Percentiles rank a stretch among this genome's conserved stretches.
Evolutionary conservation across 2,888 invertebrate genomes (phyloP).

Genomic region (Sinohyriopsis cumingii): DNA sequence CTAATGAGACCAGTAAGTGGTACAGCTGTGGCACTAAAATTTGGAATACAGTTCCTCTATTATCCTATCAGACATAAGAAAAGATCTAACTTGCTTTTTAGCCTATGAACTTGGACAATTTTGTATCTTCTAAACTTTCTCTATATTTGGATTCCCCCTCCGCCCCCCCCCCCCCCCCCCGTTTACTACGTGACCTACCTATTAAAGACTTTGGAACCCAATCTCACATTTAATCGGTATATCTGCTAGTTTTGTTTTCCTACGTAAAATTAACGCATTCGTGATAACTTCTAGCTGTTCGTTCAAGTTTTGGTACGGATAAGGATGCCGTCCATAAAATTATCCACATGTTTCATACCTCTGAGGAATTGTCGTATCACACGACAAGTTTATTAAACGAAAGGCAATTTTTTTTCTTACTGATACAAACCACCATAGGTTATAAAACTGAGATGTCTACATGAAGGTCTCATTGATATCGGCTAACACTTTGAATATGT

Average conservation of each 20-base stretch:
- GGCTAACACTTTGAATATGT: too few species aligned
- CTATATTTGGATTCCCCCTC: too few species aligned
- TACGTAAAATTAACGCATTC: neutral
- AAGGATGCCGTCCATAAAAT: slow-evolving; percentile 11
- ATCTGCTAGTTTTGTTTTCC: slow-evolving; percentile 6
- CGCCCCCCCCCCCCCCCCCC: too few species aligned
- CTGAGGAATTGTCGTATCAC: slow-evolving; percentile 4
- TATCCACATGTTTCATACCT: slow-evolving; percentile 5
- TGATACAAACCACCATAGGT: too few species aligned
- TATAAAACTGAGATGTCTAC: too few species aligned
- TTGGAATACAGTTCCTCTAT: slow-evolving; percentile 18
- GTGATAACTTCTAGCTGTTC: slow-evolving; percentile 2
- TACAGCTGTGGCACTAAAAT: slow-evolving; percentile 16
- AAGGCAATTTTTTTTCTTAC: neutral
- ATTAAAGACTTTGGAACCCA: slow-evolving; percentile 1
- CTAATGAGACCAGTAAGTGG: slow-evolving; percentile 20
- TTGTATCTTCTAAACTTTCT: slow-evolving; percentile 5
- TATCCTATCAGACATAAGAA: slow-evolving; percentile 17
- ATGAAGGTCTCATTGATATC: too few species aligned
- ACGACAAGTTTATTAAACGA: neutral
- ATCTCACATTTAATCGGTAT: slow-evolving; percentile 15
- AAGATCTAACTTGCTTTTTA: slow-evolving; percentile 15
- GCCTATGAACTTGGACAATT: neutral
- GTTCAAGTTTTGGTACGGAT: neutral
- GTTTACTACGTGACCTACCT: slow-evolving; percentile 12